Conservation (phyloP, 2,888 invertebrate genomes). For the Drosophila quinaria region DNA sequence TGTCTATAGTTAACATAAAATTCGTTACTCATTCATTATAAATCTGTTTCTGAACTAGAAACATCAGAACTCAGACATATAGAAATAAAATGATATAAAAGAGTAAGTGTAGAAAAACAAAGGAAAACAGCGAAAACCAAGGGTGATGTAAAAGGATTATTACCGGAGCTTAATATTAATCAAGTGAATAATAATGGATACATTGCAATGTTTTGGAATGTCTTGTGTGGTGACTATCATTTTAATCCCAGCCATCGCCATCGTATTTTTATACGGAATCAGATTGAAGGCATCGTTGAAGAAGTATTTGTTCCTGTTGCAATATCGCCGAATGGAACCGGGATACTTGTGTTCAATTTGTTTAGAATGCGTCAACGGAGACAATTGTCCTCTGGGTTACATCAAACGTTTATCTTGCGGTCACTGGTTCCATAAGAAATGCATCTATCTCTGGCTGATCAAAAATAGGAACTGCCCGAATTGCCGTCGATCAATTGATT, state of each 20-base stretch:
- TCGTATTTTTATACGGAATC: not conserved
- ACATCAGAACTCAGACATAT: not conserved
- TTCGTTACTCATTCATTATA: not conserved
- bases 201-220: not conserved
- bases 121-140: not conserved
- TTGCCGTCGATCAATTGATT: slow-evolving; percentile 5
- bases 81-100: not conserved
- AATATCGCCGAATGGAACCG: not conserved
- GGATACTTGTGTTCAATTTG: slow-evolving; percentile 24
- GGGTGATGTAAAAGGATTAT: not conserved
- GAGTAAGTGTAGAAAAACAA: not conserved
- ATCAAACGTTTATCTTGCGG: slow-evolving; percentile 3
- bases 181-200: slow-evolving; percentile 1
- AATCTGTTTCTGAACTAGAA: not conserved
- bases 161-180: not conserved
- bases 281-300: not conserved
- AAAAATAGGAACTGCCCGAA: slow-evolving; percentile 16
- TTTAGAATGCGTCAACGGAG: not conserved
- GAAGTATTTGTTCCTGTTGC: not conserved
- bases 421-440: slow-evolving; percentile 31
- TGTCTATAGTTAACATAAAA: not conserved
- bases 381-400: not conserved
- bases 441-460: slow-evolving; percentile 13
- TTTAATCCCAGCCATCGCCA: not conserved
- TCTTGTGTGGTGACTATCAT: not conserved